Percentiles rank a stretch among this genome's conserved stretches.
Conservation (phyloP, 2,113 vertebrate genomes). For the Anas platyrhynchos region DNA sequence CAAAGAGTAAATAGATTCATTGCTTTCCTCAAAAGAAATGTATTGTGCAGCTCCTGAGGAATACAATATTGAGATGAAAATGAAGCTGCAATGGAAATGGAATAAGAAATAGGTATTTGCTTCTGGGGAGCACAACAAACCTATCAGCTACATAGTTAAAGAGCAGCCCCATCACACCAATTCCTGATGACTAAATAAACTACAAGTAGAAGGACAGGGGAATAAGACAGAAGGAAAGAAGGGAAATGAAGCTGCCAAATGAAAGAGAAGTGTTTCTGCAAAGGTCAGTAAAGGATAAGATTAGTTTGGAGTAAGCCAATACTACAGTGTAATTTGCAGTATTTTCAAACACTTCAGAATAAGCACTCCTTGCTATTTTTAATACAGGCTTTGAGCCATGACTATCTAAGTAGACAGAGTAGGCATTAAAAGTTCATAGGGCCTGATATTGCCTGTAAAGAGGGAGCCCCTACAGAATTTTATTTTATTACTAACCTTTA, state of each 20-base stretch:
- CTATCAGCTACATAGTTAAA: slow-evolving; percentile 51
- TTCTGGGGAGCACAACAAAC: slow-evolving; percentile 55
- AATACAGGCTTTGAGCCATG: slow-evolving; percentile 73
- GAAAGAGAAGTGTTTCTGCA: slow-evolving; percentile 72
- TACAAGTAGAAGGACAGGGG: slow-evolving; percentile 65
- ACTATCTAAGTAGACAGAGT: slow-evolving; percentile 77
- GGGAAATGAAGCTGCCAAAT: slow-evolving; percentile 77
- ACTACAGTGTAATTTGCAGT: slow-evolving; percentile 75
- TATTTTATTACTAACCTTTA: slow-evolving; percentile 78
- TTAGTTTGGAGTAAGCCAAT: slow-evolving; percentile 70
- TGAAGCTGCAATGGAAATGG: slow-evolving; percentile 67
- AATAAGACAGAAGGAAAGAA: slow-evolving; percentile 59
- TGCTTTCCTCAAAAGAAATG: slow-evolving; percentile 71
- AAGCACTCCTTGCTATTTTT: slow-evolving; percentile 74
- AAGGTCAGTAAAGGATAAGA: slow-evolving; percentile 74
- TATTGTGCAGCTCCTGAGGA: slow-evolving; percentile 70
- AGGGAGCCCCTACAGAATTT: slow-evolving; percentile 71
- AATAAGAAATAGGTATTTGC: slow-evolving; percentile 74
- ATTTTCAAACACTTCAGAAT: slow-evolving; percentile 76
- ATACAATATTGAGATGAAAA: slow-evolving; percentile 73
- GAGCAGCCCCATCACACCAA: slow-evolving; percentile 21
- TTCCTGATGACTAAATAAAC: slow-evolving; percentile 71
- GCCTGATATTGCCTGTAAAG: slow-evolving; percentile 75
- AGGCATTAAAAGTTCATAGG: slow-evolving; percentile 78
- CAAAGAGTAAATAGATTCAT: slow-evolving; percentile 74